phyloP scores from a whole-genome alignment of 2,113 vertebrate genomes.

The Barnardius zonarius region DNA sequence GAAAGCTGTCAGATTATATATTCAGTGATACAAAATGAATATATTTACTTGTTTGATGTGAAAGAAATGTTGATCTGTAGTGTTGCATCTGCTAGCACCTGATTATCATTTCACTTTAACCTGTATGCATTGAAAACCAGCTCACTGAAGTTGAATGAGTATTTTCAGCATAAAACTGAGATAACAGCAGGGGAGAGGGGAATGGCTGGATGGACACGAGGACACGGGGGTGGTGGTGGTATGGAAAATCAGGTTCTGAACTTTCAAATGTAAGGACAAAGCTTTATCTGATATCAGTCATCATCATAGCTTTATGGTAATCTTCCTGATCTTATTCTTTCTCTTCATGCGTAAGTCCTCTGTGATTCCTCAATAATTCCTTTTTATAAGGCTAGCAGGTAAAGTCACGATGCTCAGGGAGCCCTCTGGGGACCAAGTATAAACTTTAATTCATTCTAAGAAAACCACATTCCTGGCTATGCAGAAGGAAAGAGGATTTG shows the following conservation, averaged over 20 bases:
- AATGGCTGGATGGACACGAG: too few relatives aligned
- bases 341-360: background rate
- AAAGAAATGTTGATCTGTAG: background rate
- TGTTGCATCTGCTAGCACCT: background rate
- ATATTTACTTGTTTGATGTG: background rate
- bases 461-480: background rate
- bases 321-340: background rate
- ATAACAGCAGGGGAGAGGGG: background rate
- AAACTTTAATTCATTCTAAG: background rate
- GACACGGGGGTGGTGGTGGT: too few relatives aligned
- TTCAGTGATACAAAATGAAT: background rate
- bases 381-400: background rate
- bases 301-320: background rate
- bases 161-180: background rate
- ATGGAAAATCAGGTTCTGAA: background rate
- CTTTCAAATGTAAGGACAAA: background rate
- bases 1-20: background rate
- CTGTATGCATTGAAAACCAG: background rate
- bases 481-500: background rate
- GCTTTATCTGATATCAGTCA: background rate
- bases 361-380: background rate
- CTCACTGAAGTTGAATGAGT: background rate
- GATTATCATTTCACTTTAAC: background rate
- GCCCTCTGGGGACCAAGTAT: background rate
- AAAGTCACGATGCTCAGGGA: background rate